These are phyloP conservation scores for Acrocephalus scirpaceus DNA, from an alignment of 2,797 vertebrate species.

Conservation along the genomic window DNA sequence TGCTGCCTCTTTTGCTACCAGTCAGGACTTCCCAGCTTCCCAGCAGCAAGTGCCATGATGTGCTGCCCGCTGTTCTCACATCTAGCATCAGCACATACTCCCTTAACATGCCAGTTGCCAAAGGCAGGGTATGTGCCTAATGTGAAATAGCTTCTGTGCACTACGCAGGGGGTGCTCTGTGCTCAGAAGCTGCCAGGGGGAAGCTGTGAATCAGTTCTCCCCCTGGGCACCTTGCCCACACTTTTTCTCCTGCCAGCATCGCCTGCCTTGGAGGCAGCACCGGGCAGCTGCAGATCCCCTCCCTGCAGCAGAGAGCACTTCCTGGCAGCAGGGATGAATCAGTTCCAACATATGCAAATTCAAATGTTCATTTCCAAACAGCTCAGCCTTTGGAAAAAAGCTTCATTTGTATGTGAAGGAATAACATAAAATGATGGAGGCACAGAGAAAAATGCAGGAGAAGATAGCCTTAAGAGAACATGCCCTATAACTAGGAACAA, in stretches of 20 bases:
- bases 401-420: neutral
- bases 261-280: constrained; percentile 42
- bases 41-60: constrained; percentile 24
- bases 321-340: constrained; percentile 44
- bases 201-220: constrained; percentile 61
- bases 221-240: constrained; percentile 44
- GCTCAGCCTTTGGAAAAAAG: neutral
- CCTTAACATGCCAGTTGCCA: constrained; percentile 33
- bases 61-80: constrained; percentile 49
- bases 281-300: constrained; percentile 50
- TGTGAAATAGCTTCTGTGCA: constrained; percentile 35
- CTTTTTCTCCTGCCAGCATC: constrained; percentile 41
- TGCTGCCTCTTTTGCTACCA: constrained; percentile 25
- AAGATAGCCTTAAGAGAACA: neutral
- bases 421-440: neutral
- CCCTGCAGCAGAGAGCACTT: neutral
- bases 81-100: neutral
- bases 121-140: constrained; percentile 34
- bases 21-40: constrained; percentile 25
- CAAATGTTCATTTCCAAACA: constrained; percentile 46
- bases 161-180: constrained; percentile 27
- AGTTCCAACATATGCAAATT: constrained; percentile 49
- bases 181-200: constrained; percentile 50
- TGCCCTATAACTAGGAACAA: neutral
- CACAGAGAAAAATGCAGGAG: neutral